These are phyloP conservation scores for Callimorpha dominula DNA, from an alignment of 2,888 invertebrate genomes.

Conservation along the genomic window DNA sequence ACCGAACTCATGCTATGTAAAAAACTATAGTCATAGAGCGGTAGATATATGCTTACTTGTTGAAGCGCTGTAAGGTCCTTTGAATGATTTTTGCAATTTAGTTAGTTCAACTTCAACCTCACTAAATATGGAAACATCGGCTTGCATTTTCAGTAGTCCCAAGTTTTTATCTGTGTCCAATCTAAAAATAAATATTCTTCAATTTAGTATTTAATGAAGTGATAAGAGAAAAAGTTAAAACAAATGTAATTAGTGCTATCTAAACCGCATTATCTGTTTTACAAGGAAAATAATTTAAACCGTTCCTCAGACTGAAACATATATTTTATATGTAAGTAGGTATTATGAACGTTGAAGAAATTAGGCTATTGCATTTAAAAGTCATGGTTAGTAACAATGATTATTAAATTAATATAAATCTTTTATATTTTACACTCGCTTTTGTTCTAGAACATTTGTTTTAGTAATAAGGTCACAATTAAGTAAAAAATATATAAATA, in stretches of 20 bases:
- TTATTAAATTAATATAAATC: background rate
- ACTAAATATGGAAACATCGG: background rate
- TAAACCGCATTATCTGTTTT: background rate
- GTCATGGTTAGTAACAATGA: background rate
- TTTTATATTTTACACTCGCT: background rate
- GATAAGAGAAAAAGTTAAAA: background rate
- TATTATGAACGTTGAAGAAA: background rate
- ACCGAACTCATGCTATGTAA: too few species aligned
- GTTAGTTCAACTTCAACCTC: constrained; percentile 3
- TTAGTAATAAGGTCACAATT: background rate
- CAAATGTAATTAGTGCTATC: constrained; percentile 1
- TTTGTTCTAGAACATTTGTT: background rate
- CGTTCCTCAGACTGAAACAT: background rate
- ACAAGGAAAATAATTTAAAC: background rate
- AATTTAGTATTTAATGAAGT: background rate
- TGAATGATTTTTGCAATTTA: background rate
- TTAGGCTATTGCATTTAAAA: background rate
- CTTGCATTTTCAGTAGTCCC: background rate
- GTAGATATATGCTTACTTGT: background rate
- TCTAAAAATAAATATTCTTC: background rate
- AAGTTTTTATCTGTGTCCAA: background rate
- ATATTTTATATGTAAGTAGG: background rate
- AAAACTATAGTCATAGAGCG: too few species aligned
- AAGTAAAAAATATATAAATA: background rate
- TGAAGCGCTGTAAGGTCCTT: constrained; percentile 4